Evolutionary conservation across 2,888 invertebrate species (phyloP).

Genomic region (Esperia sulphurella): DNA sequence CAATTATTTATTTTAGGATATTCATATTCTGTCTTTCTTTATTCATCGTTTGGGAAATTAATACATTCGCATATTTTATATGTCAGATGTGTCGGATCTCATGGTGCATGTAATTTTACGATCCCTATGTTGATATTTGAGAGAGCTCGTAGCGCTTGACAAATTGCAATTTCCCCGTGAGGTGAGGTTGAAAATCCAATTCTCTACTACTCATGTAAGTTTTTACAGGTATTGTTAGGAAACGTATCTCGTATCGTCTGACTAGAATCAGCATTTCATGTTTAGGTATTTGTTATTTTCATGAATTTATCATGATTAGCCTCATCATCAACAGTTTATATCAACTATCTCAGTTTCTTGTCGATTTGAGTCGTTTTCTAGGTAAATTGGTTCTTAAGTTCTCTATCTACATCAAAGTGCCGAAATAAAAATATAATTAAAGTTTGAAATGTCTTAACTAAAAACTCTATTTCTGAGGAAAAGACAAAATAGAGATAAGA

Average conservation of each 20-base stretch:
- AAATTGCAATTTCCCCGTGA: slow-evolving; percentile 39
- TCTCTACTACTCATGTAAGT: slow-evolving; percentile 39
- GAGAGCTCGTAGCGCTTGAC: slow-evolving; percentile 31
- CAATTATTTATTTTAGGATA: not conserved
- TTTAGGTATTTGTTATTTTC: no score
- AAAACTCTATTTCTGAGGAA: no score
- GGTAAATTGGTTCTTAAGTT: no score
- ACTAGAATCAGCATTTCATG: no score
- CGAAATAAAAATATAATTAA: no score
- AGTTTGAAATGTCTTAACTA: no score
- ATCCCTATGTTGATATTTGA: slow-evolving; percentile 22
- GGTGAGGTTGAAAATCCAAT: slow-evolving; percentile 42
- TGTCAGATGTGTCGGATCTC: slow-evolving; percentile 8
- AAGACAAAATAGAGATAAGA: no score
- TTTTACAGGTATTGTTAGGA: slow-evolving; percentile 14
- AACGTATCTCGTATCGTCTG: not conserved
- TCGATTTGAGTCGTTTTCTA: no score
- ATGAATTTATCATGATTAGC: no score
- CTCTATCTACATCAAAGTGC: no score
- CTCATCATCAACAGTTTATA: no score
- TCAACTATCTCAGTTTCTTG: no score
- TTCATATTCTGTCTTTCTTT: not conserved
- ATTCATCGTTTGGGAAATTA: slow-evolving; percentile 10
- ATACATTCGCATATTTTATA: slow-evolving; percentile 8
- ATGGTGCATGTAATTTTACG: slow-evolving; percentile 28